A percentile compares a stretch with the other conserved stretches of the same genome.
These are phyloP conservation scores for Noctua comes DNA, from an alignment of 2,888 invertebrate species.

Conservation along the genomic window DNA sequence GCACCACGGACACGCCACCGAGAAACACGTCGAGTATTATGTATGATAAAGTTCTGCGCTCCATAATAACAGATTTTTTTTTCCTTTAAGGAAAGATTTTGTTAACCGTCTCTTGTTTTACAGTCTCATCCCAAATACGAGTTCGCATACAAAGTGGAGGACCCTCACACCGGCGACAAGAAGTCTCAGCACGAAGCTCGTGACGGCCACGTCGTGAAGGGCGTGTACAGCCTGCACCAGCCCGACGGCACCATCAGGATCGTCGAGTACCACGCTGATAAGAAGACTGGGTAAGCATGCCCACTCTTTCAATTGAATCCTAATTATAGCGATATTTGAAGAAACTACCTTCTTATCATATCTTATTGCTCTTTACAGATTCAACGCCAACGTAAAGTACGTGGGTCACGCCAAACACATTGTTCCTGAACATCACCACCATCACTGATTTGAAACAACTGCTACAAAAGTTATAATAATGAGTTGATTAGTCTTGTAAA, in stretches of 20 bases:
- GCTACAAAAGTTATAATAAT: slow-evolving; percentile 10
- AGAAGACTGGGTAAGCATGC: slow-evolving; percentile 48
- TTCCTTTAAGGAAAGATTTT: background rate
- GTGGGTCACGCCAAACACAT: slow-evolving; percentile 64
- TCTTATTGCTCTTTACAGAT: slow-evolving; percentile 43
- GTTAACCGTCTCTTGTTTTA: background rate
- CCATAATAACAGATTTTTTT: background rate
- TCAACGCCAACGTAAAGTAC: slow-evolving; percentile 76
- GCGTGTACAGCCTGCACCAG: slow-evolving; percentile 83
- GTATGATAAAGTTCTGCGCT: slow-evolving; percentile 6
- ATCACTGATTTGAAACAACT: slow-evolving; percentile 16
- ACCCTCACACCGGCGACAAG: slow-evolving; percentile 84
- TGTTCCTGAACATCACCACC: slow-evolving; percentile 61
- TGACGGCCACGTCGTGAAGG: slow-evolving; percentile 78
- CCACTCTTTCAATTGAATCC: background rate
- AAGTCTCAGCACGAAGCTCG: slow-evolving; percentile 73
- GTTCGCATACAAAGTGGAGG: slow-evolving; percentile 82
- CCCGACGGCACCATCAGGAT: slow-evolving; percentile 83
- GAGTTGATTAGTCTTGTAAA: slow-evolving; percentile 23
- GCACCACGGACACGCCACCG: slow-evolving; percentile 62
- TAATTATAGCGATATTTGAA: background rate
- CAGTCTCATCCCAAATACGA: slow-evolving; percentile 77
- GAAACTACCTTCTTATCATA: background rate
- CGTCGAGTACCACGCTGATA: slow-evolving; percentile 76
- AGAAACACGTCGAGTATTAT: slow-evolving; percentile 67